Base-by-base conservation (phyloP, 2,113 vertebrate genomes). In the Ramphastos sulfuratus region DNA sequence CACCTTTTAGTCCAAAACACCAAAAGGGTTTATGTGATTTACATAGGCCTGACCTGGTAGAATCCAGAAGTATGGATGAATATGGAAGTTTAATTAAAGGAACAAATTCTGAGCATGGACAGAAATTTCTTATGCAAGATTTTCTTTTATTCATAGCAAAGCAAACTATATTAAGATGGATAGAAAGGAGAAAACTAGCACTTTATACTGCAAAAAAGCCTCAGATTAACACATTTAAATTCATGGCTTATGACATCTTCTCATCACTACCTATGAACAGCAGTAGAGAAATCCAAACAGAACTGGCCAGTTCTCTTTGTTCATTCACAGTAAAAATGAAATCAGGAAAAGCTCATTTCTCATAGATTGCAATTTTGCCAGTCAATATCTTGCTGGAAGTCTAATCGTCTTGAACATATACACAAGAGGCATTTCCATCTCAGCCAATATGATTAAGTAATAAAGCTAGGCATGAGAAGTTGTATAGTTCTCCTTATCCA, bases 361-460 rank as follows among this genome's bases (percentile, higher is more conserved):
- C 44, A 74, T 54, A 37, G 67, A 75, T 92, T 75, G 28, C 54
- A 63, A 90, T 84, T 83, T 95, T 92, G 96, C 63, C 56, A 94
- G 89, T 58, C 71, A 89, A 54, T 88, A 55, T 89, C 83, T 84
- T 66, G 13, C 64, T 91, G 59, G 61, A 71, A 94, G 87, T 78
- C 61, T 84, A 84, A 79, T 93, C 12, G 81, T 89, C 82, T 76
- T 14, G 31, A 71, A 66, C 48, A 61, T 7, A 19, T 74, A 65
- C 77, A 77, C 58, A 46, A 44, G 46, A 90, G 95, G 20, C 58
- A 73, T 94, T 91, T 92, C 75, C 60, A 73, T 35, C 37, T 27
- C 71, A 83, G 58, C 12, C 50, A 46, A 58, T 33, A 64, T 64
- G 85, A 91, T 76, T 78, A 91, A 95, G 63, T 81, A 79, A 91